Conservation (phyloP, 1,140 invertebrate genomes). For the Drosophila rhopaloa region DNA sequence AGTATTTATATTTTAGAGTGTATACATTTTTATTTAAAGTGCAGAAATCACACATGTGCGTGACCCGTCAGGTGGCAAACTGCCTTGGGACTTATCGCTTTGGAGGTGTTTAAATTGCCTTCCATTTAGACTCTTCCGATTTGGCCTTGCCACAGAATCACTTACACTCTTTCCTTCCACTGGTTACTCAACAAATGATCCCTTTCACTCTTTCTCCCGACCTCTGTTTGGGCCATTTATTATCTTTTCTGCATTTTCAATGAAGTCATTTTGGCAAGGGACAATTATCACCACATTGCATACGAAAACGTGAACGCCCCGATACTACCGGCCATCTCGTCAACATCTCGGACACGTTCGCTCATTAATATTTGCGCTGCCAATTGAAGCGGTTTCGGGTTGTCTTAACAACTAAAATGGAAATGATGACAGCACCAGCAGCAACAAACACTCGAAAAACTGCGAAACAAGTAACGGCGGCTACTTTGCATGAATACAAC, state of each 20-base stretch:
- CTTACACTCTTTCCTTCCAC: neutral
- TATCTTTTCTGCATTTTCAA: slow-evolving; percentile 37
- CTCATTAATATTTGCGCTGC: slow-evolving; percentile 72
- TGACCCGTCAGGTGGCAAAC: slow-evolving; percentile 28
- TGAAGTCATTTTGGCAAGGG: slow-evolving; percentile 51
- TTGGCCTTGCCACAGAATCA: slow-evolving; percentile 37
- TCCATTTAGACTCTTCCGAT: slow-evolving; percentile 11
- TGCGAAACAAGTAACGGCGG: slow-evolving; percentile 15
- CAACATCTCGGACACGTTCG: slow-evolving; percentile 63
- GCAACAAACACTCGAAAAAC: slow-evolving; percentile 30
- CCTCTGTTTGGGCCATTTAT: slow-evolving; percentile 7
- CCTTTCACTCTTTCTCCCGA: slow-evolving; percentile 23
- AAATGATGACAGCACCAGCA: slow-evolving; percentile 50
- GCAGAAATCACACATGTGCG: slow-evolving; percentile 17
- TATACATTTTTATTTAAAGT: neutral
- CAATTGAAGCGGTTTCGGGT: slow-evolving; percentile 65
- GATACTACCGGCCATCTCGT: slow-evolving; percentile 7
- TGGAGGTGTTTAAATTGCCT: slow-evolving; percentile 42
- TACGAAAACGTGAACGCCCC: slow-evolving; percentile 33
- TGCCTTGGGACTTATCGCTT: slow-evolving; percentile 16
- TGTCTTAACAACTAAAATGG: slow-evolving; percentile 10
- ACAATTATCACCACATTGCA: slow-evolving; percentile 52
- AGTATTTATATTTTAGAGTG: no score
- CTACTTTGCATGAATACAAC: slow-evolving; percentile 54
- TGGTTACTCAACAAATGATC: slow-evolving; percentile 8